Base-by-base conservation (phyloP, 2,888 invertebrate genomes). In the Drosophila nr. perissopoda region DNA sequence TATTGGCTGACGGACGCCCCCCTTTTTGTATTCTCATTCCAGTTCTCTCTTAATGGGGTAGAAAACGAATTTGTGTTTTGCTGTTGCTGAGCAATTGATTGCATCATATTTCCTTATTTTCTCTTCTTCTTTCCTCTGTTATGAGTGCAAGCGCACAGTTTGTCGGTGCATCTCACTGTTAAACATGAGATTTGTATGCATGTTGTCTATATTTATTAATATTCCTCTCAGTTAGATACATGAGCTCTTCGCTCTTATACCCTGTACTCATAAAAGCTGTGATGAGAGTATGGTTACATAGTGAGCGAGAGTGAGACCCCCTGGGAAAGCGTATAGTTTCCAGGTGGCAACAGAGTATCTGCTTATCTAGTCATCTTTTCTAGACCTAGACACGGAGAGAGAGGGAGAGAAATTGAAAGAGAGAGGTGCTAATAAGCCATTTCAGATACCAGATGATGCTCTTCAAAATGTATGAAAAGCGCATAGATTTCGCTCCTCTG, bases 1-100 rank as follows among this genome's bases (percentile, higher is more conserved):
- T 4, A 3, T 18, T 31, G 36, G 29, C 62, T 67, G 76, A 80
- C 71, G 53, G 71, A 76, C 81, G 76, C 81, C 76, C 76, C 60
- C 40, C 33, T 33, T 51, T 71, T 75, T 51, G 42, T n/a, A 27
- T 42, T 52, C 65, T 58, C 36, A 40, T 63, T 54, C 29, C n/a
- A 62, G 48, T 70, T 54, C 29, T 53, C 25, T 34, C 8, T 29
- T 38, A 27, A 49, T 10, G 38, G 21, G 38, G 48, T 56, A 25
- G 16, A 49, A n/a, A 68, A 48, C 33, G 18, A n/a, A 18, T 67
- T 46, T 49, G 29, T 42, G 13, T 27, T 25, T 51, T n/a, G 16
- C 36, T 57, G 48, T 58, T 48, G 72, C 70, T 71, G 48, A 33
- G 66, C 48, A 60, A 46, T 51, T 38, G 54, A 49, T 34, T 53